Evolutionary conservation across 2,888 invertebrate genomes (phyloP).

Genomic region (Agrenia bidenticulata): DNA sequence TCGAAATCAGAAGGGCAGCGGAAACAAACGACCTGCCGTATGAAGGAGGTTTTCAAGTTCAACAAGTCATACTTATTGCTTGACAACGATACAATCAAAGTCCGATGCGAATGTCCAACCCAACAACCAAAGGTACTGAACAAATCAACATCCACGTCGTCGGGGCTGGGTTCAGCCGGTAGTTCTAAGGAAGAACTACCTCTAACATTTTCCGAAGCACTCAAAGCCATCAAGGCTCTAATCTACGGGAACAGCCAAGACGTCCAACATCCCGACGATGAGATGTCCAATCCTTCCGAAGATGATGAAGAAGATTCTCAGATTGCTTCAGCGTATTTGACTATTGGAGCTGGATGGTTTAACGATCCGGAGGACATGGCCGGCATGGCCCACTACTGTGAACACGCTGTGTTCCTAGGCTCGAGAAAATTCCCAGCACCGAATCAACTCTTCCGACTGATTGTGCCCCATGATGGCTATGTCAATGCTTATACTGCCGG

Average conservation of each 20-base stretch:
- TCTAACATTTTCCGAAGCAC: not conserved
- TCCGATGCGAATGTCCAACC: constrained; percentile 25
- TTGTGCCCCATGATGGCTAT: constrained; percentile 28
- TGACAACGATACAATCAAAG: constrained; percentile 20
- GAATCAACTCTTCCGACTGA: constrained; percentile 27
- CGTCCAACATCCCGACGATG: no score
- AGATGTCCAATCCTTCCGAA: not conserved
- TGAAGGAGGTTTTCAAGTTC: constrained; percentile 32
- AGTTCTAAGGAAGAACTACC: not conserved
- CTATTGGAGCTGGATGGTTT: constrained; percentile 22
- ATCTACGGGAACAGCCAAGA: not conserved
- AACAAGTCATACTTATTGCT: constrained; percentile 33
- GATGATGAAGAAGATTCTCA: constrained; percentile 10
- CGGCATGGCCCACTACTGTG: constrained; percentile 39
- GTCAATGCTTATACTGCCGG: constrained; percentile 28
- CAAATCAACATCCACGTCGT: constrained; percentile 6
- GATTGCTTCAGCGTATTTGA: constrained; percentile 6
- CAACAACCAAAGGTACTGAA: not conserved
- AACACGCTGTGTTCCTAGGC: constrained; percentile 40
- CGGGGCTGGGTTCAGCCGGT: constrained; percentile 17
- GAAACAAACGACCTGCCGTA: constrained; percentile 19
- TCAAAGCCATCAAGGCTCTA: constrained; percentile 3
- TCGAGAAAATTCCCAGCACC: constrained; percentile 35
- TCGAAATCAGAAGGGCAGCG: not conserved
- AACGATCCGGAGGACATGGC: constrained; percentile 25